Percentiles rank a stretch among this genome's conserved stretches.
Conservation (phyloP, 2,888 invertebrate species). For the Polymixis lichenea region DNA sequence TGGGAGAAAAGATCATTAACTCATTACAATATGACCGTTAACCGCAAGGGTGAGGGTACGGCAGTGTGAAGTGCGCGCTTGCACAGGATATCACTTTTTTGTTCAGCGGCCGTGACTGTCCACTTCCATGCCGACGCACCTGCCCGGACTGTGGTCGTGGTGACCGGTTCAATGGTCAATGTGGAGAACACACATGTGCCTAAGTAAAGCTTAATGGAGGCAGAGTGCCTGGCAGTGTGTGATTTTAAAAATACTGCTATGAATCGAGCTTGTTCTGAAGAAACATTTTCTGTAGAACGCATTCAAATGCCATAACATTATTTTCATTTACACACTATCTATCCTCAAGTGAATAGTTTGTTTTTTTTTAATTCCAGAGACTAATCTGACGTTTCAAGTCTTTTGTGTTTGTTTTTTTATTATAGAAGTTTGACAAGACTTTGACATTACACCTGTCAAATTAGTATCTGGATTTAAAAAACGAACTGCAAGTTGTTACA, state of each 20-base stretch:
- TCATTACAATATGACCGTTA: slow-evolving; percentile 39
- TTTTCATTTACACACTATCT: background rate
- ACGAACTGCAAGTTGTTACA: too few relatives aligned
- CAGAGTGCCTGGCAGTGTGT: background rate
- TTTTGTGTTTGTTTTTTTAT: too few relatives aligned
- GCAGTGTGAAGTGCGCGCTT: slow-evolving; percentile 38
- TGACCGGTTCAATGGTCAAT: slow-evolving; percentile 29
- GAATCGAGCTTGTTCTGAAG: background rate
- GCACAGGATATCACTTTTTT: slow-evolving; percentile 65
- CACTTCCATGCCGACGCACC: slow-evolving; percentile 62
- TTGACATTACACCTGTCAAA: too few relatives aligned
- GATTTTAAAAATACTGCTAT: background rate
- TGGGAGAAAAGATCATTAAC: slow-evolving; percentile 40
- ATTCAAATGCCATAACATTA: background rate
- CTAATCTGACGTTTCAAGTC: too few relatives aligned
- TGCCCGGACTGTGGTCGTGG: slow-evolving; percentile 34
- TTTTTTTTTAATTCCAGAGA: too few relatives aligned
- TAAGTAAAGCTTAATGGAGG: slow-evolving; percentile 23
- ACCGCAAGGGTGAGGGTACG: slow-evolving; percentile 48
- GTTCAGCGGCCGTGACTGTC: slow-evolving; percentile 62
- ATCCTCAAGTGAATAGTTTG: too few relatives aligned
- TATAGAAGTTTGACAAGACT: too few relatives aligned
- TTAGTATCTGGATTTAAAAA: too few relatives aligned
- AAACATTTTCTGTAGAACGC: background rate
- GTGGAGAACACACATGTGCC: slow-evolving; percentile 24